Evolutionary conservation across 2,888 invertebrate species (phyloP).

Genomic region (Hedychridium roseum): DNA sequence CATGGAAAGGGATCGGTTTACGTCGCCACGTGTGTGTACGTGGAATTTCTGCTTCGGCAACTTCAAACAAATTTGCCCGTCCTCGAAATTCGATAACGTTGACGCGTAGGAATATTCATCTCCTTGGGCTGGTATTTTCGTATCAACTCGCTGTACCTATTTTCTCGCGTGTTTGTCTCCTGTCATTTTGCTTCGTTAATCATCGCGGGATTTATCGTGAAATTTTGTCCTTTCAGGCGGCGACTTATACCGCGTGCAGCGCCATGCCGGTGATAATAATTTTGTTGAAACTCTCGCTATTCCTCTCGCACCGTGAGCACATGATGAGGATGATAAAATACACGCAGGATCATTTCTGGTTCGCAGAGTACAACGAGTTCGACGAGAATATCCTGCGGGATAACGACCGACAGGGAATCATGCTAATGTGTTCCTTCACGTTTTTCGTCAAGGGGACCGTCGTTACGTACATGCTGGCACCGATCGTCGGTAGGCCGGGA

Average conservation of each 20-base stretch:
- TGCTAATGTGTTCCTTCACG: conserved; percentile 28
- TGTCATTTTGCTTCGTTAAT: too few relatives aligned
- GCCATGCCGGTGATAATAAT: conserved; percentile 33
- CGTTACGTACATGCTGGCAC: conserved; percentile 25
- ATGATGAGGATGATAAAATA: conserved; percentile 28
- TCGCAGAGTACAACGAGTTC: conserved; percentile 23
- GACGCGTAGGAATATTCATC: too few relatives aligned
- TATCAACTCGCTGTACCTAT: too few relatives aligned
- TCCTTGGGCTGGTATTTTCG: too few relatives aligned
- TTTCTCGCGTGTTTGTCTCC: too few relatives aligned
- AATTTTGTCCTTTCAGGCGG: conserved; percentile 33
- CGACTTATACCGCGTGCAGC: conserved; percentile 31
- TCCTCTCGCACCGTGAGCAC: conserved; percentile 17
- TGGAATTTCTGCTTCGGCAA: too few relatives aligned
- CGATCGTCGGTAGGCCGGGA: conserved; percentile 28
- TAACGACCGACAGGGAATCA: conserved; percentile 25
- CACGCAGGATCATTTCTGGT: conserved; percentile 34
- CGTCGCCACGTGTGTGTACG: too few relatives aligned
- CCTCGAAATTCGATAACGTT: too few relatives aligned
- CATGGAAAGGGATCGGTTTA: too few relatives aligned
- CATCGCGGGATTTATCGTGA: too few relatives aligned
- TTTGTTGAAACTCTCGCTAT: conserved; percentile 26
- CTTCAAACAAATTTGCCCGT: too few relatives aligned
- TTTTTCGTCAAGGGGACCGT: conserved; percentile 27
- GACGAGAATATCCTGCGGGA: conserved; percentile 23